Evolutionary conservation across 1,140 invertebrate genomes (phyloP), one percentile per base, ranked within the genome.

Genomic region (Aphelinus atriplicis): DNA sequence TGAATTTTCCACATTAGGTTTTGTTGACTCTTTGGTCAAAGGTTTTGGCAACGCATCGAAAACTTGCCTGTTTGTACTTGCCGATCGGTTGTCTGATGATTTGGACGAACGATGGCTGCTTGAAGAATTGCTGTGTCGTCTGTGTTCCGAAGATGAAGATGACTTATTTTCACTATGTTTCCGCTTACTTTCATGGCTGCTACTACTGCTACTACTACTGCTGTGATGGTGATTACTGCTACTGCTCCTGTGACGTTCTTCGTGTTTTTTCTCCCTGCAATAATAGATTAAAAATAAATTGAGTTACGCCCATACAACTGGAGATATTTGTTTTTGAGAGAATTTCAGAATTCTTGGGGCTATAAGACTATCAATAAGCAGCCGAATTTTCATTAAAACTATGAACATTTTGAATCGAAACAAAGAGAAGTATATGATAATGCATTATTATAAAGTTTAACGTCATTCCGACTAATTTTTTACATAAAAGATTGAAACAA

Each of bases 161-260:
- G 51, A 53, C 51, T 53, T 53, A 53, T 71, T 78, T 9, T 76
- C 70, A 61, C 57, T 50, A n/a, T 60, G 56, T n/a, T 76, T 70
- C 46, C 63, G 43, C 7, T 58, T 67, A 7, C 51, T 71, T 4
- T 73, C 51, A 3, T 63, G 42, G 45, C 6, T 64, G 10, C 60
- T 66, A 47, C 50, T 53, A n/a, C 63, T 68, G 42, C 55, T n/a
- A 50, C 10, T 53, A 55, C 53, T 51, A 56, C 26, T 51, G 43
- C 46, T 55, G 61, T 43, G 45, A 63, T 46, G 10, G 10, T 10
- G 7, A 46, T n/a, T 5, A 57, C 42, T 62, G 45, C 43, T 53
- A 45, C 42, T 53, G 55, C 78, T 79, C 61, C 73, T 72, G 46
- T 80, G 78, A 73, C 75, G 79, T 67, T 84, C 71, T 84, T 55